Base-by-base conservation (phyloP, 2,797 vertebrate genomes). In the Liparis tanakae region DNA sequence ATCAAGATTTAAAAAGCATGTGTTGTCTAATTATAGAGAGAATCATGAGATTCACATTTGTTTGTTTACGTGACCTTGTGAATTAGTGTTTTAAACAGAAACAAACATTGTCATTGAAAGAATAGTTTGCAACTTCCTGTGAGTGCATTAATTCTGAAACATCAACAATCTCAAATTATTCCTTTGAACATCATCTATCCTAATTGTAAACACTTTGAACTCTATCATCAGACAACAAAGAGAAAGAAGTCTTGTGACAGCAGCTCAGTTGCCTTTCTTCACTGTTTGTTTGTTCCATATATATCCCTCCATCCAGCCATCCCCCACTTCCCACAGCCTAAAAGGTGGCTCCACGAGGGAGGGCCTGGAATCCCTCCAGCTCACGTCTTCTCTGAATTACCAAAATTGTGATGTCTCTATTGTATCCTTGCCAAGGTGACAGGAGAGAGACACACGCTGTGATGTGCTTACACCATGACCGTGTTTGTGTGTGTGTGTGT, bases 301-400 rank as follows among this genome's bases (percentile, higher is more conserved):
- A 67, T 82, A 82, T 80, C 80, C 54, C 55, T 59, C 64, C 78
- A 71, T 84, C 71, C 72, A 81, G 46, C 55, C 8, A 1, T 56
- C 17, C 30, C 44, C 15, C n/a, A 72, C 75, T 85, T 87, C 80
- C 85, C 81, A 89, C 85, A 88, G 74, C 63, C 75, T 79, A 73
- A 78, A 81, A 84, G 75, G 74, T 84, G 74, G 85, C 51, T 79
- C 66, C 33, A 46, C 3, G 8, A 75, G 77, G 43, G 63, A 60
- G 56, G 10, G 72, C 46, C 72, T 86, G 83, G 75, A 76, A 61
- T 37, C 61, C 13, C n/a, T 85, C 77, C 76, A 74, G 60, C 65
- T 81, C 57, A 43, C 22, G 59, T 84, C 60, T 66, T 59, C 53
- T 71, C 48, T 71, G 25, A 76, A 74, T 63, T 30, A 55, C 56